Base-by-base conservation (phyloP, 64 coral and sea anemone species). In the Stylophora pistillata region DNA sequence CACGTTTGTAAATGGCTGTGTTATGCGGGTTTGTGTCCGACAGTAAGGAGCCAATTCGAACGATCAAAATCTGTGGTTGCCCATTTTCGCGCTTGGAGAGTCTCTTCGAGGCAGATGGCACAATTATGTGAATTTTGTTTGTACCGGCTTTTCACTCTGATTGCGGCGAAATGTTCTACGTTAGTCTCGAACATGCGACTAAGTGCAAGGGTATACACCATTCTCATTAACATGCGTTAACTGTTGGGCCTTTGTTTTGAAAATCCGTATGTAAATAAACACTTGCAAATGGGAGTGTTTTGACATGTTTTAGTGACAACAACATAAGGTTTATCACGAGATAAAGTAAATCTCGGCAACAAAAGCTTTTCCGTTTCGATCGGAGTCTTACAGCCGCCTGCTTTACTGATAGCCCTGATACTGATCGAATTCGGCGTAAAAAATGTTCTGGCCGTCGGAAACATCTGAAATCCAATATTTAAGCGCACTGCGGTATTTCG, bases 301-400 rank as follows among this genome's bases (percentile, higher is more conserved):
- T 92, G 90, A 92, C 90, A 92, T 92, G 11, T 86, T 78, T 71
- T 56, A 76, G 71, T 86, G 85, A 85, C 81, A 92, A 92, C 90
- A 92, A 92, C 89, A 90, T 80, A 78, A 76, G 83, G 82, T 92
- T 92, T 92, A 86, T 86, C 74, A 58, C 58, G 82, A 53, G 90
- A 92, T 92, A 86, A 92, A 86, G 90, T 92, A 92, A 92, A 92
- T 86, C 90, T 68, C 85, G 60, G 90, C 75, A 85, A 47, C 90
- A 83, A 92, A 92, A 55, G 73, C 31, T 92, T 84, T 92, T 92
- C 90, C 90, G 82, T 74, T 86, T 75, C 56, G 74, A 60, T 68
- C 71, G 60, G 59, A 77, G 81, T 73, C 65, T 92, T 60, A 20
- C 25, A 66, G 74, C 72, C 85, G 71, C 74, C 74, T 31, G 31